Conservation (phyloP, 2,113 vertebrate species). For the Lepus europaeus region DNA sequence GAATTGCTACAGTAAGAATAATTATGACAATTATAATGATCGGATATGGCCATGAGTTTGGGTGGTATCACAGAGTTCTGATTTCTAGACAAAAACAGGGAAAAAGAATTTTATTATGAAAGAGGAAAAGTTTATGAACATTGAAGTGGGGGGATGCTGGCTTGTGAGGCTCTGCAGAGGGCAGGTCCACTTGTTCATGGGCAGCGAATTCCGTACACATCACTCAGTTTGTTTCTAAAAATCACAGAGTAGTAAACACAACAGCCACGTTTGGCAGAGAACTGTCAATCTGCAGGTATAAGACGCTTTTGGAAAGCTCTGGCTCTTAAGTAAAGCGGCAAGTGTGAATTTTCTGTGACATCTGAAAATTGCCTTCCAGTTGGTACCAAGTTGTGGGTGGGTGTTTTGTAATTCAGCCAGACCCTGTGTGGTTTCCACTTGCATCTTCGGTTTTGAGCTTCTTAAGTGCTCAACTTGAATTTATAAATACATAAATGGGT, state of each 20-base stretch:
- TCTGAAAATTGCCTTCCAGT: neutral
- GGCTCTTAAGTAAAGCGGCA: neutral
- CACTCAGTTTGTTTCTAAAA: neutral
- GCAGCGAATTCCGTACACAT: too few relatives aligned
- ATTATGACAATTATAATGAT: too few relatives aligned
- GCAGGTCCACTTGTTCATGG: neutral
- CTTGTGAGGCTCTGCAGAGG: neutral
- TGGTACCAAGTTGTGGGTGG: accelerated
- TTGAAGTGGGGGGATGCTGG: neutral
- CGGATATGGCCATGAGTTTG: neutral
- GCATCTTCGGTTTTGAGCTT: neutral
- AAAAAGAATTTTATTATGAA: constrained; percentile 19
- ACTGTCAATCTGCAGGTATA: neutral
- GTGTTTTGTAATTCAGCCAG: neutral
- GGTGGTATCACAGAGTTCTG: neutral
- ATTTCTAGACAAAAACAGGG: neutral
- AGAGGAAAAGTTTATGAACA: neutral
- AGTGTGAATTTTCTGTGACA: neutral
- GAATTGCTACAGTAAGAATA: neutral
- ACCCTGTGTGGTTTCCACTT: neutral
- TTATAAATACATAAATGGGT: neutral
- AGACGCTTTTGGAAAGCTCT: neutral
- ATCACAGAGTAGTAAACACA: neutral
- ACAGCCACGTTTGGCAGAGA: neutral
- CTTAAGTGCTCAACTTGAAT: neutral